phyloP scores from a whole-genome alignment of 2,888 invertebrate species.

The Ochlodes sylvanus region DNA sequence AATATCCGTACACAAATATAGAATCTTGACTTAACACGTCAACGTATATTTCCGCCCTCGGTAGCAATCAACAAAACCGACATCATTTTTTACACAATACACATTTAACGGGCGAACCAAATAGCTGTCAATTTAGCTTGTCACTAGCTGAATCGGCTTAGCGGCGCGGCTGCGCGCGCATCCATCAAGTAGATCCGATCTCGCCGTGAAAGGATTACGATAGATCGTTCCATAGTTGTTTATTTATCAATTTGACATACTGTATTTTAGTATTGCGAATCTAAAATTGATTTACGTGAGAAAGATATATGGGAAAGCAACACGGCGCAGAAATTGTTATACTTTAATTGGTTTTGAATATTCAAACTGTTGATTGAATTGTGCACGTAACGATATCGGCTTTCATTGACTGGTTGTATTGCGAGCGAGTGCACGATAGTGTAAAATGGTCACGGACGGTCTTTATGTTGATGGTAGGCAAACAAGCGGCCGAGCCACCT shows the following conservation, averaged over 20 bases:
- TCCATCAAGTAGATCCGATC: conserved; percentile 68
- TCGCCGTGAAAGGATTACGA: conserved; percentile 64
- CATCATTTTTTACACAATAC: conserved; percentile 35
- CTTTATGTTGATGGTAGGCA: too few species aligned
- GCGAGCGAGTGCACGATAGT: neutral
- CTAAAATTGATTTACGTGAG: conserved; percentile 74
- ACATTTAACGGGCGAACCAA: conserved; percentile 29
- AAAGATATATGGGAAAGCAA: conserved; percentile 64
- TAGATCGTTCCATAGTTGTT: conserved; percentile 56
- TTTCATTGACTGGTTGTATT: conserved; percentile 1
- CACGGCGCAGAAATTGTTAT: conserved; percentile 37
- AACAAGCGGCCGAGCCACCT: too few species aligned
- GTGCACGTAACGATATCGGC: conserved; percentile 33
- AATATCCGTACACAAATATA: neutral
- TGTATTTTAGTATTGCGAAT: conserved; percentile 65
- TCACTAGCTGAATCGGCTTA: conserved; percentile 34
- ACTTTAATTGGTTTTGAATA: conserved; percentile 39
- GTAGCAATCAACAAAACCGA: conserved; percentile 29
- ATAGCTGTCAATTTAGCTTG: conserved; percentile 38
- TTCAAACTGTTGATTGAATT: conserved; percentile 37
- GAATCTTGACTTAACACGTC: neutral
- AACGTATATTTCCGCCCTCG: conserved; percentile 18
- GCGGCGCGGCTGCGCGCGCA: conserved; percentile 46
- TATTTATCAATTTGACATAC: conserved; percentile 76
- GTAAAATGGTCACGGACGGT: too few species aligned